A percentile compares a stretch with the other conserved stretches of the same genome.
phyloP scores from a whole-genome alignment of 1,140 invertebrate genomes.

The Trichonephila clavipes region DNA sequence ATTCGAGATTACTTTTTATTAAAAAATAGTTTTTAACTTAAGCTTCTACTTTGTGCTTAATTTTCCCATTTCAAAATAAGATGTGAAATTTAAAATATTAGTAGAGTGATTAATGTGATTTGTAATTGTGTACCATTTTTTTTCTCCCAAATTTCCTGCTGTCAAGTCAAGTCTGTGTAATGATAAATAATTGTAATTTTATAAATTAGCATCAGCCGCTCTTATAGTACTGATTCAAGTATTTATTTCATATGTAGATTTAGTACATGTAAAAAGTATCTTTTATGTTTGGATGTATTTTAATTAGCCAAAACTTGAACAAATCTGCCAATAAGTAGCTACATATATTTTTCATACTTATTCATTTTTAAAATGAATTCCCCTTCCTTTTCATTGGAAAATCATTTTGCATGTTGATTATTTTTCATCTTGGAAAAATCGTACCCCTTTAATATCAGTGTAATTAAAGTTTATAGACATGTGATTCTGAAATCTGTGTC shows the following conservation, averaged over 20 bases:
- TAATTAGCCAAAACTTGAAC: constrained; percentile 40
- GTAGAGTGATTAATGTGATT: neutral
- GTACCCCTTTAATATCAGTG: too few relatives aligned
- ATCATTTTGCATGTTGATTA: neutral
- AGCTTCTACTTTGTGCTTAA: neutral
- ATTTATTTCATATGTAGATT: neutral
- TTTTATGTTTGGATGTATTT: neutral
- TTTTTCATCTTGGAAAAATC: neutral
- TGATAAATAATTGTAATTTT: neutral
- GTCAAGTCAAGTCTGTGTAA: neutral
- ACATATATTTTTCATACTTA: neutral
- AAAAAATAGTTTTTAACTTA: neutral
- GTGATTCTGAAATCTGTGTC: neutral
- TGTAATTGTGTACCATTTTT: neutral
- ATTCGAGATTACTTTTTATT: constrained; percentile 32
- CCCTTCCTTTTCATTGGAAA: neutral
- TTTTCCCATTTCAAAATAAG: neutral
- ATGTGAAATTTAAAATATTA: neutral
- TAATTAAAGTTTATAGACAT: neutral
- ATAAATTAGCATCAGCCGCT: neutral
- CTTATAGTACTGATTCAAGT: neutral
- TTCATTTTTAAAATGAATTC: neutral
- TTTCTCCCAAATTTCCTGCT: neutral
- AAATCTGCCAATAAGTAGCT: constrained; percentile 5
- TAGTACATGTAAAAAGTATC: neutral